Evolutionary conservation across 2,797 vertebrate species (phyloP).

Genomic region (Cephalopachus bancanus): DNA sequence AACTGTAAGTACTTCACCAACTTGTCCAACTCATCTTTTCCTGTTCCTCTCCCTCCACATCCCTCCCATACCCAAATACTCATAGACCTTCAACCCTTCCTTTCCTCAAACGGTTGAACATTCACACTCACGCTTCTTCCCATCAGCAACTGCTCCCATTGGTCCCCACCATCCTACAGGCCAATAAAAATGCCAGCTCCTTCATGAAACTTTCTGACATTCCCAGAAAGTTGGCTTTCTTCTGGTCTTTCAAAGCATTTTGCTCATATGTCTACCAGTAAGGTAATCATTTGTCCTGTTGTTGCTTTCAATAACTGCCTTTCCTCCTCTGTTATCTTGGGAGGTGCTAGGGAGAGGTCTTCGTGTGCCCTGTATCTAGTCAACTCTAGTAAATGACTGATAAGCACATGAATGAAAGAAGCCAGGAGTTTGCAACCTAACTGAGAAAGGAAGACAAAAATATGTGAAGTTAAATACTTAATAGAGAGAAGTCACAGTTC

Average conservation of each 20-base stretch:
- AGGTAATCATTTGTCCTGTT: not conserved
- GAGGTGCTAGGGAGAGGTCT: not conserved
- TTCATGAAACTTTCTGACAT: not conserved
- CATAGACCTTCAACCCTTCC: not conserved
- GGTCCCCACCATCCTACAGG: not conserved
- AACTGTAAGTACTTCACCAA: not conserved
- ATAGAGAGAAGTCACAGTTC: not conserved
- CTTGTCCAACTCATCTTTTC: not conserved
- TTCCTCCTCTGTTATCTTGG: not conserved
- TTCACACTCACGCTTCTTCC: not conserved
- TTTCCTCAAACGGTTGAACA: not conserved
- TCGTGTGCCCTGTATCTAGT: not conserved
- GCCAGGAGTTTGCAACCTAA: not conserved
- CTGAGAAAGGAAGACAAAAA: not conserved
- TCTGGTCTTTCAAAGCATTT: conserved; percentile 1
- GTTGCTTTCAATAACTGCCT: not conserved
- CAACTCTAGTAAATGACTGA: not conserved
- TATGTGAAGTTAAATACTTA: not conserved
- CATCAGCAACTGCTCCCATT: not conserved
- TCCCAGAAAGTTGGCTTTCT: not conserved
- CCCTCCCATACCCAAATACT: not conserved
- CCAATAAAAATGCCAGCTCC: not conserved
- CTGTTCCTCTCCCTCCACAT: too few relatives aligned
- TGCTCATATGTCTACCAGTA: not conserved
- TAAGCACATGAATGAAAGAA: not conserved